phyloP scores from a whole-genome alignment of 2,797 vertebrate genomes.

The Furcifer pardalis region DNA sequence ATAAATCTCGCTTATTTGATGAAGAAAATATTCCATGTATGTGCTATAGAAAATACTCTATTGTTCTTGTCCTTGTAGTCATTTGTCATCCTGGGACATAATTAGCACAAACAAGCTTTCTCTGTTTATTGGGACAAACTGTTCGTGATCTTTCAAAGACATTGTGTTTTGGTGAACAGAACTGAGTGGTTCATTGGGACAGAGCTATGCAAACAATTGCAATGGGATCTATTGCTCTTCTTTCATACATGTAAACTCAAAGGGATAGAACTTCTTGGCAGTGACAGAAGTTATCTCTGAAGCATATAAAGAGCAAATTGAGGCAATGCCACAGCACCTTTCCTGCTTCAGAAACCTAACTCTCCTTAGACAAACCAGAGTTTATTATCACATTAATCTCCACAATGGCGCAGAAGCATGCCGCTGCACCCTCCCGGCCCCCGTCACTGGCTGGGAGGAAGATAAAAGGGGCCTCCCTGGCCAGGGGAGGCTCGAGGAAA shows the following conservation, averaged over 20 bases:
- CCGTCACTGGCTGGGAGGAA: too few species aligned
- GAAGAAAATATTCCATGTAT: constrained; percentile 19
- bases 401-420: too few species aligned
- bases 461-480: too few species aligned
- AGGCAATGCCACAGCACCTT: not conserved
- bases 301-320: not conserved
- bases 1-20: constrained; percentile 14
- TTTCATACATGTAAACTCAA: not conserved
- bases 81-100: constrained; percentile 35
- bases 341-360: not conserved
- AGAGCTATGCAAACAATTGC: constrained; percentile 31
- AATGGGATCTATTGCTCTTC: constrained; percentile 38
- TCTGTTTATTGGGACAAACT: constrained; percentile 31
- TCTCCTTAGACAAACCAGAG: not conserved
- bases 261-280: too few species aligned
- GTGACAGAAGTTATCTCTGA: not conserved
- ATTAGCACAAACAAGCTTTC: constrained; percentile 28
- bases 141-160: constrained; percentile 36
- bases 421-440: too few species aligned
- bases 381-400: not conserved
- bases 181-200: constrained; percentile 39
- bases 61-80: constrained; percentile 6
- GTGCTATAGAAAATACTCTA: too few species aligned
- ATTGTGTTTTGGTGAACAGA: not conserved
- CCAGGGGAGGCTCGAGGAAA: too few species aligned